These are phyloP conservation scores for Argynnis bischoffii DNA, from an alignment of 2,888 invertebrate genomes.

Conservation along the genomic window DNA sequence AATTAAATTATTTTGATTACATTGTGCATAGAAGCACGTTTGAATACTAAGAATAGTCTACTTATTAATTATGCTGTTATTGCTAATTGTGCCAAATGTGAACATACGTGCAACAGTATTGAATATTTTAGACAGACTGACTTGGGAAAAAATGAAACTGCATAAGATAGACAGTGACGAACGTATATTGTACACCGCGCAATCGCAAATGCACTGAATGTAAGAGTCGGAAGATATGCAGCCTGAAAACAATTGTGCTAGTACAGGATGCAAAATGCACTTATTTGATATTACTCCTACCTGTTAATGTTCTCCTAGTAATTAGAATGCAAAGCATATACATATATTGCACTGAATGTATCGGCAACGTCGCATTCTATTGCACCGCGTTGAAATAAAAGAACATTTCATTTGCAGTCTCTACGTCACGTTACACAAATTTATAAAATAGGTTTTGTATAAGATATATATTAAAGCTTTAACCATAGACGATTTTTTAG, in stretches of 20 bases:
- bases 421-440: too few relatives aligned
- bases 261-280: slow-evolving; percentile 29
- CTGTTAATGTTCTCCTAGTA: slow-evolving; percentile 32
- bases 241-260: slow-evolving; percentile 18
- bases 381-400: not conserved
- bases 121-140: slow-evolving; percentile 10
- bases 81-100: too few relatives aligned
- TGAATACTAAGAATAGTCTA: too few relatives aligned
- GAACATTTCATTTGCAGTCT: not conserved
- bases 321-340: slow-evolving; percentile 27
- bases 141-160: slow-evolving; percentile 10
- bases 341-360: slow-evolving; percentile 16
- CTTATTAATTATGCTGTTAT: too few relatives aligned
- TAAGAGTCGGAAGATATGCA: slow-evolving; percentile 30
- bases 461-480: too few relatives aligned
- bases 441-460: too few relatives aligned
- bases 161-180: slow-evolving; percentile 19
- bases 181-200: slow-evolving; percentile 27
- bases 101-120: slow-evolving; percentile 8
- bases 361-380: slow-evolving; percentile 13
- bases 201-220: slow-evolving; percentile 29
- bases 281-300: slow-evolving; percentile 19
- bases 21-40: too few relatives aligned
- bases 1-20: too few relatives aligned
- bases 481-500: too few relatives aligned